Conservation (phyloP, 1,140 invertebrate species). For the Zaprionus camerounensis region DNA sequence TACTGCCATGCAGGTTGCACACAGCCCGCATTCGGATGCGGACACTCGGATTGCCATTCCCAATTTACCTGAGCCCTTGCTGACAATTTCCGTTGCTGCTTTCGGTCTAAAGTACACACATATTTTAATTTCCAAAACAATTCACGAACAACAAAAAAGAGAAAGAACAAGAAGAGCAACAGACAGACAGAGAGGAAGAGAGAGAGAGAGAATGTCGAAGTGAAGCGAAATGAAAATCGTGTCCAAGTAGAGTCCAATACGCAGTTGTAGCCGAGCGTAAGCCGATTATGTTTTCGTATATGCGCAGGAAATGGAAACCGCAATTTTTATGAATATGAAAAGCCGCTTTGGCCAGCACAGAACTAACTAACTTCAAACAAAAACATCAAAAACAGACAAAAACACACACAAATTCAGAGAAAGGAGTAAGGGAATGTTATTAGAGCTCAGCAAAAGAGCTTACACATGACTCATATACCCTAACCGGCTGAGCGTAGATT, state of each 20-base stretch:
- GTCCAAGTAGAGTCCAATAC: constrained; percentile 59
- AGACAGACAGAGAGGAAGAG: not conserved
- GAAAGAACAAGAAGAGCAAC: constrained; percentile 41
- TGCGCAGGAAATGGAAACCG: constrained; percentile 66
- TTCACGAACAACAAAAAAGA: constrained; percentile 55
- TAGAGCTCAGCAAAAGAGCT: constrained; percentile 69
- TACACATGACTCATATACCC: constrained; percentile 42
- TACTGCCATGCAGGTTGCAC: constrained; percentile 43
- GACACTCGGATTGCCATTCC: constrained; percentile 26
- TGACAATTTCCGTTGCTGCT: constrained; percentile 45
- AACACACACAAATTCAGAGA: not conserved
- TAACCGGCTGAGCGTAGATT: constrained; percentile 10
- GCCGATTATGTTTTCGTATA: constrained; percentile 66
- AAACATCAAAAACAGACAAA: constrained; percentile 43
- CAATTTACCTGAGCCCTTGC: constrained; percentile 43
- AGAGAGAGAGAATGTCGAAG: not conserved
- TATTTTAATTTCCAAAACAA: constrained; percentile 80
- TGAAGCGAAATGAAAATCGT: constrained; percentile 21
- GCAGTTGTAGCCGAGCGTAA: constrained; percentile 66
- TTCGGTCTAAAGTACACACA: constrained; percentile 57
- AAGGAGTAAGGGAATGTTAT: constrained; percentile 55
- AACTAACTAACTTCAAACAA: constrained; percentile 78
- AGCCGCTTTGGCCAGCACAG: constrained; percentile 71
- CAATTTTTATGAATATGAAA: constrained; percentile 82
- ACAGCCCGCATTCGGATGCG: constrained; percentile 50